A percentile compares a stretch with the other conserved stretches of the same genome.
Conservation (phyloP, 2,888 invertebrate species). For the Himalopsyche kuldschensis region DNA sequence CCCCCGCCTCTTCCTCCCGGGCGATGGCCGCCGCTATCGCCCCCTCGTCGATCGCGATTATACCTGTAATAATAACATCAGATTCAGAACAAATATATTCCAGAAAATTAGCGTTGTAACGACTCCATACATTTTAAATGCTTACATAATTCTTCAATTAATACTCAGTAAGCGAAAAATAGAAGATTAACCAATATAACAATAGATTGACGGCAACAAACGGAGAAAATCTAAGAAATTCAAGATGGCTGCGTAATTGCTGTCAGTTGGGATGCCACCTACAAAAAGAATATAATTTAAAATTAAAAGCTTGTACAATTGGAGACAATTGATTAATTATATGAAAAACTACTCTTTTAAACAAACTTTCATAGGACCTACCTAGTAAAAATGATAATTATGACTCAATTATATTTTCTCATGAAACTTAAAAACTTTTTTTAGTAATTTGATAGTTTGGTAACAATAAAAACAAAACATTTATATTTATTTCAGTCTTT, state of each 20-base stretch:
- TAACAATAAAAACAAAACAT: too few species aligned
- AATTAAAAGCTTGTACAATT: too few species aligned
- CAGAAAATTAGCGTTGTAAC: conserved; percentile 12
- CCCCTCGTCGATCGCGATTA: conserved; percentile 57
- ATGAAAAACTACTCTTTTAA: too few species aligned
- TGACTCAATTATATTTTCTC: too few species aligned
- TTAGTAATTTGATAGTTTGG: too few species aligned
- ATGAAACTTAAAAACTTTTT: too few species aligned
- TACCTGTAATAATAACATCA: conserved; percentile 49
- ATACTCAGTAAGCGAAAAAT: not conserved
- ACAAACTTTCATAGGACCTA: too few species aligned
- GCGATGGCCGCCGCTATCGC: conserved; percentile 52
- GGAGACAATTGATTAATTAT: too few species aligned
- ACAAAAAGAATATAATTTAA: not conserved
- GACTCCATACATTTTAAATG: not conserved
- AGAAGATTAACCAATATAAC: not conserved
- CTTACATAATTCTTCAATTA: not conserved
- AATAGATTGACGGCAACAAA: not conserved
- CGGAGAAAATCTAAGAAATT: not conserved
- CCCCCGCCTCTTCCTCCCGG: conserved; percentile 42
- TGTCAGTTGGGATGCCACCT: not conserved
- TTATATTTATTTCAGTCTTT: too few species aligned
- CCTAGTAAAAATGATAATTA: too few species aligned
- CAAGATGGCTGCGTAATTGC: not conserved
- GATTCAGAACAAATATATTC: too few species aligned